Base-by-base conservation (phyloP, 1,140 invertebrate genomes). In the Drosophila subpulchrella region DNA sequence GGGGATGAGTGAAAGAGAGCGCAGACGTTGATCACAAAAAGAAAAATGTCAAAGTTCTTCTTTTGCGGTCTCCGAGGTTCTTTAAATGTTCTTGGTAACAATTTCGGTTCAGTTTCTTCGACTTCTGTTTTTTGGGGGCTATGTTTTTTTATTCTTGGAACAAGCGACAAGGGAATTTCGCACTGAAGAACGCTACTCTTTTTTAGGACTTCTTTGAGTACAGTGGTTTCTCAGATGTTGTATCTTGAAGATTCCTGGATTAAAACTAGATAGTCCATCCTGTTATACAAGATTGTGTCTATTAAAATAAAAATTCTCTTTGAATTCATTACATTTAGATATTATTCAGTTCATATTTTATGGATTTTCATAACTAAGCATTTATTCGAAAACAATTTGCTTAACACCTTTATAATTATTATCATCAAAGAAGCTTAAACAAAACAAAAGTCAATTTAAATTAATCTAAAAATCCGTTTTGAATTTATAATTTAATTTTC, bases 1-100 rank as follows among this genome's bases (percentile, higher is more conserved):
- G n/a, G 41, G 46, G 57, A 38, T 54, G 67, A 51, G 68, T 50
- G 67, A 39, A 8, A 36, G 42, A 67, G 54, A 73, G 32, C 63
- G 39, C 48, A 79, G 81, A 85, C 81, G 83, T 83, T 83, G 84
- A 86, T 89, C 85, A 81, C 77, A 89, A 89, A 81, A 81, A 78
- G 77, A 70, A 84, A 90, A 89, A 89, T 89, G 84, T 89, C 84
- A 89, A 89, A 90, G 84, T 89, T 89, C 81, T 81, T 81, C 77
- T 89, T 75, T 78, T 89, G 77, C 80, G 81, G 81, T 90, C 84
- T 89, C 74, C 77, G 84, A 88, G 80, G 84, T 88, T 89, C 84
- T 80, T 89, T 80, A 90, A 88, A 88, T 88, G 84, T 90, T 89
- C 84, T 74, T 41, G 61, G 63, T 79, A 82, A 86, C 78, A 82